phyloP scores from a whole-genome alignment of 2,113 vertebrate genomes.

The Platichthys flesus region DNA sequence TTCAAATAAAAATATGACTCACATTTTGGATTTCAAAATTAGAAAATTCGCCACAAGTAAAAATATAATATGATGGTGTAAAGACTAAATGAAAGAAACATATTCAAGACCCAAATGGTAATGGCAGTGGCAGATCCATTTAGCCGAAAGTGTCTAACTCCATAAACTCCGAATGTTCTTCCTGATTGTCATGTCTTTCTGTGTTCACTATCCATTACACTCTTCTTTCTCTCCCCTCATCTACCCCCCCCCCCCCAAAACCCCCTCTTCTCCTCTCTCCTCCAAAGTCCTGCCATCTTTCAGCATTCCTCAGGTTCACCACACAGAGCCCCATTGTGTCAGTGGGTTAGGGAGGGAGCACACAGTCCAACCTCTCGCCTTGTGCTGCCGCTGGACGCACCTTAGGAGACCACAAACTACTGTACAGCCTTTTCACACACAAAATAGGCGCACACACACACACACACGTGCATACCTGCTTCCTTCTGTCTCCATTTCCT shows the following conservation, averaged over 20 bases:
- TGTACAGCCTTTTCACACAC: constrained; percentile 43
- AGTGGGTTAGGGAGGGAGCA: constrained; percentile 59
- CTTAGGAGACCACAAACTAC: constrained; percentile 73
- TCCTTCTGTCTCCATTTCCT: constrained; percentile 39
- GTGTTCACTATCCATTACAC: constrained; percentile 24
- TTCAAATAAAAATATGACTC: too few relatives aligned
- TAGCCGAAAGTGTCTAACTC: too few relatives aligned
- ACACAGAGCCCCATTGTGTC: constrained; percentile 82
- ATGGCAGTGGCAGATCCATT: background rate
- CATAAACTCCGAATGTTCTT: background rate
- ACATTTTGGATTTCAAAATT: too few relatives aligned
- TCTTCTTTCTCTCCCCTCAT: constrained; percentile 12
- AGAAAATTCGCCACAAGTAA: too few relatives aligned
- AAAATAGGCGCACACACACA: constrained; percentile 8
- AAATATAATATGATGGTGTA: too few relatives aligned
- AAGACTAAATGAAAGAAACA: too few relatives aligned
- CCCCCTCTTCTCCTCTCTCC: constrained; percentile 42
- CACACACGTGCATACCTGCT: constrained; percentile 9
- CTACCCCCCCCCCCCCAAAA: constrained; percentile 22
- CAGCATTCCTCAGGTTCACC: constrained; percentile 78
- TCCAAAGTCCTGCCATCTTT: constrained; percentile 65
- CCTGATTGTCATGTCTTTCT: constrained; percentile 14
- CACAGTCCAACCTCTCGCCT: constrained; percentile 64
- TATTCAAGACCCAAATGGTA: too few relatives aligned
- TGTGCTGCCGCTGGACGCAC: constrained; percentile 67